Conservation (phyloP, 2,113 vertebrate species). For the Varanus salvator region DNA sequence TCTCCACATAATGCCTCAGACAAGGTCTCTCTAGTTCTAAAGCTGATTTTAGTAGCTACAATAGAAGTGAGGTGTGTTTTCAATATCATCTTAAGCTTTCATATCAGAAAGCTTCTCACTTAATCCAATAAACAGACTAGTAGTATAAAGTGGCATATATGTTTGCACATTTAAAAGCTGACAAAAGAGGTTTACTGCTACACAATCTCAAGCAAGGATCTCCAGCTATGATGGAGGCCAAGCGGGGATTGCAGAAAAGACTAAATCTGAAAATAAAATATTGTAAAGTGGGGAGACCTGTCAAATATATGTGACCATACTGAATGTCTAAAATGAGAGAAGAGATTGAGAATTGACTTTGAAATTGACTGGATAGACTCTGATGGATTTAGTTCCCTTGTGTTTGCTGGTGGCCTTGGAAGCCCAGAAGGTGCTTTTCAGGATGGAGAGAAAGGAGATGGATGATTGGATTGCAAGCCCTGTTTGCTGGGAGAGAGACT, state of each 20-base stretch:
- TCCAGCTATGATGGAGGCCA: conserved; percentile 43
- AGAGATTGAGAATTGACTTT: neutral
- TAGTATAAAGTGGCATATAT: conserved; percentile 69
- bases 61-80: conserved; percentile 80
- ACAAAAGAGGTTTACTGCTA: conserved; percentile 67
- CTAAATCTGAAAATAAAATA: conserved; percentile 40
- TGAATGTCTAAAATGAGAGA: conserved; percentile 22
- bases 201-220: conserved; percentile 45
- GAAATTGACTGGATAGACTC: neutral
- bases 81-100: conserved; percentile 79
- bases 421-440: neutral
- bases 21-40: conserved; percentile 84
- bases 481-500: neutral
- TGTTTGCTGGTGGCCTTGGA: neutral
- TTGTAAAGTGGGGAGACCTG: conserved; percentile 43
- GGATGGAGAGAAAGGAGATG: neutral
- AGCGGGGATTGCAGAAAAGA: conserved; percentile 12
- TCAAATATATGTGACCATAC: conserved; percentile 22
- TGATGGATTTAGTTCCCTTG: neutral
- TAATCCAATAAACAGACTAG: conserved; percentile 79
- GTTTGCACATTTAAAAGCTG: conserved; percentile 70
- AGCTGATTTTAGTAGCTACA: conserved; percentile 84
- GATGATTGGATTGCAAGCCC: neutral
- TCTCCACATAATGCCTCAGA: conserved; percentile 83
- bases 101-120: conserved; percentile 72